Conservation (phyloP, 2,797 vertebrate species). For the Tolypeutes matacus region DNA sequence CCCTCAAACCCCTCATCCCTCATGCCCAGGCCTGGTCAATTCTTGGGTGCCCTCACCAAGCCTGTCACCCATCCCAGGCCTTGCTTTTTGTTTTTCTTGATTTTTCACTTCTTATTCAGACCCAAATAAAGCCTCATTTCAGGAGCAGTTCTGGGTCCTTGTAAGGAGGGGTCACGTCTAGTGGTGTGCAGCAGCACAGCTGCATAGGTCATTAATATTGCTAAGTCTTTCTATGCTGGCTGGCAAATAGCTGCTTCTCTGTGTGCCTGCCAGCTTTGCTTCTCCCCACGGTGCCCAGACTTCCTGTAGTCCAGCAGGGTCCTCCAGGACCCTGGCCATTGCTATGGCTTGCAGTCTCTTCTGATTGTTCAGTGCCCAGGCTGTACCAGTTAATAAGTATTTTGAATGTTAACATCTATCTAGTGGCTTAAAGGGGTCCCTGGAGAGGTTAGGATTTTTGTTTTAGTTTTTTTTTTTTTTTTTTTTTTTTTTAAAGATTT, state of each 20-base stretch:
- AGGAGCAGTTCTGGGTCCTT: background rate
- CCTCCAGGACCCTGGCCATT: background rate
- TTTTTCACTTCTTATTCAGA: background rate
- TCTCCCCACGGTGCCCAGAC: background rate
- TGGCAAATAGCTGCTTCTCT: background rate
- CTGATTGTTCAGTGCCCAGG: background rate
- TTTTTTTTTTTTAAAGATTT: no score
- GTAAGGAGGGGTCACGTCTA: background rate
- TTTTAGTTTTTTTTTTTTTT: conserved; percentile 11
- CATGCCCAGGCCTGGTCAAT: background rate
- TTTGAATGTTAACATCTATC: background rate
- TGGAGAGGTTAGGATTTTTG: background rate
- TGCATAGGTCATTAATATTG: background rate
- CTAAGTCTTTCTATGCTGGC: background rate
- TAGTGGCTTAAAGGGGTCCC: background rate
- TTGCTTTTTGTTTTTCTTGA: conserved; percentile 2
- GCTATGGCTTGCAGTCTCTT: background rate
- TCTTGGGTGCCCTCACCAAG: background rate
- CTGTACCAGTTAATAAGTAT: background rate
- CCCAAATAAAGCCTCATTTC: conserved; percentile 56
- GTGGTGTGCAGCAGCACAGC: background rate
- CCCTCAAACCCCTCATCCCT: background rate
- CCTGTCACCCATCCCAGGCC: background rate
- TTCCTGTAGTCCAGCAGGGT: background rate
- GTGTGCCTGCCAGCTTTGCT: background rate